Evolutionary conservation across 1,140 invertebrate species (phyloP).

Genomic region (Drosophila bocqueti): DNA sequence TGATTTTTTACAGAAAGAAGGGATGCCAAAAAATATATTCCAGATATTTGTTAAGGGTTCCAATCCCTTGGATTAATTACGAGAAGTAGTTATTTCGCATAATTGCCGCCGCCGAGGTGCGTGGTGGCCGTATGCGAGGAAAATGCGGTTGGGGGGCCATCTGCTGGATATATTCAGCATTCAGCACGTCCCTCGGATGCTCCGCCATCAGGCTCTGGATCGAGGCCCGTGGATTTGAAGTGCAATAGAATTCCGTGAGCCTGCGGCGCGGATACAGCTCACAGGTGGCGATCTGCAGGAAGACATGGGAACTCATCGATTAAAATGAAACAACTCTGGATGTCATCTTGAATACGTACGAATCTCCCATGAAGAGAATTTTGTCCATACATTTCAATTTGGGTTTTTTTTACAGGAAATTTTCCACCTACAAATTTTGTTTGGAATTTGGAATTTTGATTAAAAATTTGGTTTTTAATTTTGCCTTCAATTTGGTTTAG

Average conservation of each 20-base stretch:
- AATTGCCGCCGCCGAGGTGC: neutral
- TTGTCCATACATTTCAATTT: neutral
- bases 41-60: too few relatives aligned
- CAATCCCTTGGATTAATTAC: neutral
- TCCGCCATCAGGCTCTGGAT: slow-evolving; percentile 14
- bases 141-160: rapidly evolving
- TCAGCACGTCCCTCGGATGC: slow-evolving; percentile 16
- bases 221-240: neutral
- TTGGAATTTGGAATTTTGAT: neutral
- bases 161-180: too few relatives aligned
- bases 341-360: neutral
- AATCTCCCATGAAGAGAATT: too few relatives aligned
- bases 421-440: neutral
- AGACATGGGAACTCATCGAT: too few relatives aligned
- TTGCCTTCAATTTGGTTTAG: neutral
- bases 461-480: neutral
- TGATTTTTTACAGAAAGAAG: too few relatives aligned
- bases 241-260: slow-evolving; percentile 10
- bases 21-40: too few relatives aligned
- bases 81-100: slow-evolving; percentile 28
- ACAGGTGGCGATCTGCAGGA: neutral
- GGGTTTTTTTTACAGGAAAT: neutral
- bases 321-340: neutral
- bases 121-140: neutral
- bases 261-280: slow-evolving; percentile 19